Percentiles rank a stretch among this genome's conserved stretches.
phyloP scores from a whole-genome alignment of 2,113 vertebrate genomes.

The Hyperopisus bebe region DNA sequence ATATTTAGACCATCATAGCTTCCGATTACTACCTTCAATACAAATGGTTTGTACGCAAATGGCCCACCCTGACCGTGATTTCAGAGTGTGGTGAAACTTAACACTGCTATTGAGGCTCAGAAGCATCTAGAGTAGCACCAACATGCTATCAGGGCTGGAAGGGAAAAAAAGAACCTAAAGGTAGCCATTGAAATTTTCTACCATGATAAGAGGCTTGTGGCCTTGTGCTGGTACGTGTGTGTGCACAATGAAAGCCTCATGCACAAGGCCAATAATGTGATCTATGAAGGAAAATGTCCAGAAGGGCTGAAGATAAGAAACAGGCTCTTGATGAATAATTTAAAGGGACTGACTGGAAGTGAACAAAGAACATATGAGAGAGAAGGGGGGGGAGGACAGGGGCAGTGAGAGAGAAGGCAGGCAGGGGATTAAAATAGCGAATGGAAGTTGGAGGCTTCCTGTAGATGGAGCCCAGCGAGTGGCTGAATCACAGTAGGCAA shows the following conservation, averaged over 20 bases:
- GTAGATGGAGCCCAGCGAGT: constrained; percentile 26
- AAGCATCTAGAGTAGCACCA: not conserved
- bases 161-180: not conserved
- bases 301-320: constrained; percentile 48
- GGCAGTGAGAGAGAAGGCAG: constrained; percentile 4
- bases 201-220: not conserved
- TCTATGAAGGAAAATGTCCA: constrained; percentile 45
- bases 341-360: constrained; percentile 30
- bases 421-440: constrained; percentile 34
- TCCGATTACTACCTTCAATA: not conserved
- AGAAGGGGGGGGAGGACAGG: not conserved
- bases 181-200: not conserved
- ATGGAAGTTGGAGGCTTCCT: constrained; percentile 26
- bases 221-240: not conserved
- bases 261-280: constrained; percentile 30
- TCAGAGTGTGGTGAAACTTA: not conserved
- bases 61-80: not conserved
- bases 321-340: constrained; percentile 49
- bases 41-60: not conserved
- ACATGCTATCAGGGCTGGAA: not conserved
- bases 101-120: not conserved
- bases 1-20: not conserved
- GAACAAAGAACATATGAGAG: constrained; percentile 16
- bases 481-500: not conserved
- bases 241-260: not conserved